phyloP scores from a whole-genome alignment of 1,140 invertebrate genomes.

The Orius insidiosus region DNA sequence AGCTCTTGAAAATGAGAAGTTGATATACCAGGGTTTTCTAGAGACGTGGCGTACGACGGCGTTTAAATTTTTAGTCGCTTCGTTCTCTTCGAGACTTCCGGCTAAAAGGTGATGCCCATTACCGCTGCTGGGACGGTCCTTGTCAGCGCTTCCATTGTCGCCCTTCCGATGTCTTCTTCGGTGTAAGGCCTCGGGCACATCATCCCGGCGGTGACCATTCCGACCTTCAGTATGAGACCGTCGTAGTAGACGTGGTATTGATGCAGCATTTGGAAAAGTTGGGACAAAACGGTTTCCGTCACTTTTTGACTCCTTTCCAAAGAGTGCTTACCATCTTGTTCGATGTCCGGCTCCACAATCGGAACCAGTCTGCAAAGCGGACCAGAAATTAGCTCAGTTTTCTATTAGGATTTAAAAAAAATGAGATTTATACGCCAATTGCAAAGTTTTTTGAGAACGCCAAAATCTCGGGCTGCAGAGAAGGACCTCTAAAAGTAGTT shows the following conservation, averaged over 20 bases:
- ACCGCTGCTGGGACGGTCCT: background rate
- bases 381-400: background rate
- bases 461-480: background rate
- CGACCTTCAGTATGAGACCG: too few relatives aligned
- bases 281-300: too few relatives aligned
- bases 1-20: conserved; percentile 2
- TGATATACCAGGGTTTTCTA: conserved; percentile 8
- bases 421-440: background rate
- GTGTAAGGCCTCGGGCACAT: too few relatives aligned
- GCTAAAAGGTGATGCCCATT: conserved; percentile 2
- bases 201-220: too few relatives aligned
- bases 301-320: conserved; percentile 6
- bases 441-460: background rate
- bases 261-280: too few relatives aligned
- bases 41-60: conserved; percentile 1
- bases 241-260: too few relatives aligned
- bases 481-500: background rate
- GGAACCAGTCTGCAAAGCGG: conserved; percentile 5
- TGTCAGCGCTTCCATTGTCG: too few relatives aligned
- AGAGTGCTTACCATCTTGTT: conserved; percentile 8
- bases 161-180: too few relatives aligned
- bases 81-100: conserved; percentile 2
- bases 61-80: conserved; percentile 1
- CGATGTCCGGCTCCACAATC: conserved; percentile 6
- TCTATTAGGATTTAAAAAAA: background rate